These are phyloP conservation scores for Ciconia boyciana DNA, from an alignment of 2,113 vertebrate species.

Conservation along the genomic window DNA sequence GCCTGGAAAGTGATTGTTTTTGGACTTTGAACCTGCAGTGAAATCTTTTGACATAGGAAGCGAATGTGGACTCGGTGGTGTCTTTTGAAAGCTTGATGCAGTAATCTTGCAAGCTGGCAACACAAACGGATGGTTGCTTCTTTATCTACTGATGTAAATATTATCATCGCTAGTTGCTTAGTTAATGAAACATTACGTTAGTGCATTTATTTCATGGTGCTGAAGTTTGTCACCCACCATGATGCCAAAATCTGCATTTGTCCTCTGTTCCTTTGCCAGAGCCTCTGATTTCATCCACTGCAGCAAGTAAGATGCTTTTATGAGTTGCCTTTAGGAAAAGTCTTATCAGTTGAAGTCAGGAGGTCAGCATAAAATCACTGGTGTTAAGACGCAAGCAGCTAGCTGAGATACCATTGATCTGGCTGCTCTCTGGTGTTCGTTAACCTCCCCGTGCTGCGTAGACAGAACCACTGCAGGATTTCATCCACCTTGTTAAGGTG, in stretches of 20 bases:
- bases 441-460: not conserved
- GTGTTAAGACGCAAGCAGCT: not conserved
- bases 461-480: not conserved
- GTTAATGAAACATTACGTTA: fast-evolving
- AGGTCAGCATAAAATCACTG: fast-evolving
- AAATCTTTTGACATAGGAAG: not conserved
- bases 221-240: fast-evolving
- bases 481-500: fast-evolving
- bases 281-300: not conserved
- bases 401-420: fast-evolving
- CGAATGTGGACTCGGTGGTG: not conserved
- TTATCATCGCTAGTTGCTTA: not conserved
- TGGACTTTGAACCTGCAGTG: not conserved
- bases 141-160: fast-evolving
- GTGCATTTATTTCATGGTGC: not conserved
- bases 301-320: not conserved
- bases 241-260: not conserved
- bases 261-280: not conserved
- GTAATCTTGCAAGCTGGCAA: not conserved
- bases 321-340: not conserved
- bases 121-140: not conserved
- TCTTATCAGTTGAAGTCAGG: fast-evolving
- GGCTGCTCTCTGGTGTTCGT: fast-evolving
- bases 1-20: not conserved
- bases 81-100: fast-evolving